Percentiles rank a stretch among this genome's conserved stretches.
phyloP scores from a whole-genome alignment of 2,797 vertebrate species.

The Hemitrygon akajei region DNA sequence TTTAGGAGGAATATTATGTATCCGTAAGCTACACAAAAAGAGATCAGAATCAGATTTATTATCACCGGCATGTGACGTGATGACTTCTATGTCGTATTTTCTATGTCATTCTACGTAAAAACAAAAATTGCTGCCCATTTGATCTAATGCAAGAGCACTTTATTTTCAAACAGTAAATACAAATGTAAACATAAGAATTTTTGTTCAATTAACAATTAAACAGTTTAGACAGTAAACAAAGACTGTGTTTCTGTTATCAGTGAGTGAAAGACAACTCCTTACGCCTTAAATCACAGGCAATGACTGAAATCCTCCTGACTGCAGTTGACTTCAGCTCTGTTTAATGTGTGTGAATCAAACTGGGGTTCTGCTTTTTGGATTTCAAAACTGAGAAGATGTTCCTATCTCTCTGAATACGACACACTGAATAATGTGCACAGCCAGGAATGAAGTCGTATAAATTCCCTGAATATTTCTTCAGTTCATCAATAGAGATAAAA shows the following conservation, averaged over 20 bases:
- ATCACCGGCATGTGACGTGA: too few species aligned
- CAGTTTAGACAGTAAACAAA: background rate
- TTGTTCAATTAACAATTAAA: background rate
- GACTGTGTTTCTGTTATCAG: background rate
- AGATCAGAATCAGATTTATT: background rate
- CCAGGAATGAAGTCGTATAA: slow-evolving; percentile 65
- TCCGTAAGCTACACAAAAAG: background rate
- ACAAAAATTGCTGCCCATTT: background rate
- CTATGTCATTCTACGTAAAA: background rate
- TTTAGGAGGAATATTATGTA: background rate
- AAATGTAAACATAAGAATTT: background rate
- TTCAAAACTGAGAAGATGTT: slow-evolving; percentile 45
- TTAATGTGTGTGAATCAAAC: slow-evolving; percentile 31
- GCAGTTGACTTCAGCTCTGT: background rate
- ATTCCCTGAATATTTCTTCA: slow-evolving; percentile 71
- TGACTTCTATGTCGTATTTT: background rate
- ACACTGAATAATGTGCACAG: slow-evolving; percentile 55
- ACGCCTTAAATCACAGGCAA: background rate
- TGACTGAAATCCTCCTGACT: too few species aligned
- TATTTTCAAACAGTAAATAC: background rate
- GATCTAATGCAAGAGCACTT: background rate
- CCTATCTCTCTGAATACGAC: slow-evolving; percentile 53
- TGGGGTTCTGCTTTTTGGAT: slow-evolving; percentile 40
- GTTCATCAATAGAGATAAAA: slow-evolving; percentile 61
- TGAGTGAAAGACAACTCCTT: background rate